A percentile compares a stretch with the other conserved stretches of the same genome.
These are phyloP conservation scores for Caenorhabditis imperialis DNA, from an alignment of 2,888 invertebrate species.

Conservation along the genomic window DNA sequence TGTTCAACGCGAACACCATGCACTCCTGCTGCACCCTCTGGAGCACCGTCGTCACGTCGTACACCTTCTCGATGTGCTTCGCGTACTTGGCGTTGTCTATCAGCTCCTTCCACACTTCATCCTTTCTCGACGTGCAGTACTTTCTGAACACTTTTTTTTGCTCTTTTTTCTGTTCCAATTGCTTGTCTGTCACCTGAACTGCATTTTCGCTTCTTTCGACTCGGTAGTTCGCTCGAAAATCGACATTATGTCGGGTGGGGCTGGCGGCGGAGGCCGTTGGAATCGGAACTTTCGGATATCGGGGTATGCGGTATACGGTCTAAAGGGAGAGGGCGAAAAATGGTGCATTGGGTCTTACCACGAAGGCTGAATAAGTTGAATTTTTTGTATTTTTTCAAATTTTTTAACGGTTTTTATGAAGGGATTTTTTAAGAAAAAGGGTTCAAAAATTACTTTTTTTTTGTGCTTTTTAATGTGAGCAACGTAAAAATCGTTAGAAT, in stretches of 20 bases:
- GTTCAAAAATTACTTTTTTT: too few species aligned
- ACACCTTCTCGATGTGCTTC: constrained; percentile 34
- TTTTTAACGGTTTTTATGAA: not conserved
- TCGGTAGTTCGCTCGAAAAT: constrained; percentile 36
- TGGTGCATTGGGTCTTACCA: not conserved
- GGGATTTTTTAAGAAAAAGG: too few species aligned
- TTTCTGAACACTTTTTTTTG: constrained; percentile 11
- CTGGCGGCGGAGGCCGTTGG: too few species aligned
- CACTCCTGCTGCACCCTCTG: constrained; percentile 31
- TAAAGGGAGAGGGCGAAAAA: not conserved
- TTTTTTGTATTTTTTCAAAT: not conserved
- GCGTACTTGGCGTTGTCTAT: constrained; percentile 17
- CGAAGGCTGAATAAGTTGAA: too few species aligned
- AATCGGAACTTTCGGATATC: too few species aligned
- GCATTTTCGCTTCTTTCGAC: constrained; percentile 13
- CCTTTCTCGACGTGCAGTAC: constrained; percentile 25
- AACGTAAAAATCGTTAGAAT: too few species aligned
- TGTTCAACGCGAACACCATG: constrained; percentile 14
- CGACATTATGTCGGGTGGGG: constrained; percentile 17
- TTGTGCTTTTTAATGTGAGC: too few species aligned
- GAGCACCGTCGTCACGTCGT: constrained; percentile 38
- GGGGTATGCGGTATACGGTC: constrained; percentile 6
- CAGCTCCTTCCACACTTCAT: constrained; percentile 27
- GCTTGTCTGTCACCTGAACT: constrained; percentile 11
- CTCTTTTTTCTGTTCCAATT: not conserved